A percentile compares a stretch with the other conserved stretches of the same genome.
Evolutionary conservation across 2,888 invertebrate species (phyloP).

Genomic region (Tetranychus truncatus): DNA sequence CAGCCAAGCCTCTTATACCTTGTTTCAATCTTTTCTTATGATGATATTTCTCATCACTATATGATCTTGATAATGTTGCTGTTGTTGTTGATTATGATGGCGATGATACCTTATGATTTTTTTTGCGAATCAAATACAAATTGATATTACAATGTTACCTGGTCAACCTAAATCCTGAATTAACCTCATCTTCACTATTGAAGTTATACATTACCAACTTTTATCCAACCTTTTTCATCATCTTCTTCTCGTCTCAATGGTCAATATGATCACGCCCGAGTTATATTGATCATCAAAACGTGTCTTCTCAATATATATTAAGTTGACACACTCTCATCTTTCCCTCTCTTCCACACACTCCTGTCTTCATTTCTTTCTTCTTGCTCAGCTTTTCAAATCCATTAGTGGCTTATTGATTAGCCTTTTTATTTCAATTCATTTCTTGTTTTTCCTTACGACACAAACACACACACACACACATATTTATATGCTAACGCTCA

Average conservation of each 20-base stretch:
- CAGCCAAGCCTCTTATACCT: background rate
- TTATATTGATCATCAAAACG: background rate
- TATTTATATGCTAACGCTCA: too few species aligned
- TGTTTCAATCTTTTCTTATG: background rate
- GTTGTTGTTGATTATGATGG: background rate
- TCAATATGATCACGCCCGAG: background rate
- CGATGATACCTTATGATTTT: background rate
- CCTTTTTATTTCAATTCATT: background rate
- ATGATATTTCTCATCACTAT: background rate
- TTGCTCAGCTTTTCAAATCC: background rate
- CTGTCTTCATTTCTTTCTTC: background rate
- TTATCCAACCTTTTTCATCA: background rate
- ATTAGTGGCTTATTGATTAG: constrained; percentile 1
- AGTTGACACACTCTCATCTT: background rate
- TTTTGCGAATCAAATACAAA: background rate
- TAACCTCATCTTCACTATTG: background rate
- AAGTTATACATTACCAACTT: background rate
- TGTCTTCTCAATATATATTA: background rate
- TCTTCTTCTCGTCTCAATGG: background rate
- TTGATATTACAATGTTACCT: background rate
- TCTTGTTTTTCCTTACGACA: too few species aligned
- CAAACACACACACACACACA: too few species aligned
- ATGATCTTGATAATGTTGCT: background rate
- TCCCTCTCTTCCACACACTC: background rate
- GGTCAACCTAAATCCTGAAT: background rate